phyloP scores from a whole-genome alignment of 2,797 vertebrate species.

The Yasuhikotakia modesta region DNA sequence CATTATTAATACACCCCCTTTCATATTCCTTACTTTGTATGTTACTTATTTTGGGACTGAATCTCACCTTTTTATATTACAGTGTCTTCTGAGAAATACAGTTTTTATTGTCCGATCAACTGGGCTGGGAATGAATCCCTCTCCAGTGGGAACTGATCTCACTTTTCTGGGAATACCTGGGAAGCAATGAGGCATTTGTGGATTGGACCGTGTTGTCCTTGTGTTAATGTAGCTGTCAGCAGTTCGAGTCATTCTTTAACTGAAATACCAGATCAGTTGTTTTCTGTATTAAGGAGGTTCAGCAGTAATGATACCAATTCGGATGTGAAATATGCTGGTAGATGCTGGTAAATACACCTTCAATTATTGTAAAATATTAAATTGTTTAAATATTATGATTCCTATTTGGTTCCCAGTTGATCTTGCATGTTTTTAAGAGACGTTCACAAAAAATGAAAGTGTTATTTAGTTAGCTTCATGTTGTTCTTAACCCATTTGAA shows the following conservation, averaged over 20 bases:
- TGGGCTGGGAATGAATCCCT: slow-evolving; percentile 11
- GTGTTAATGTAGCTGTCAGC: neutral
- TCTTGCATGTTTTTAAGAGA: no score
- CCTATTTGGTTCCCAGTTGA: no score
- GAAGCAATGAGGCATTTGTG: slow-evolving; percentile 14
- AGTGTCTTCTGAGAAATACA: slow-evolving; percentile 19
- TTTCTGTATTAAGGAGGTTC: neutral
- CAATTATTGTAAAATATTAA: neutral
- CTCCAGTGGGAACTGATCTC: slow-evolving; percentile 8
- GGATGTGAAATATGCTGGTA: slow-evolving; percentile 3
- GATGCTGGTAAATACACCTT: no score
- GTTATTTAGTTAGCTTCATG: no score
- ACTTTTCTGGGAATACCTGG: slow-evolving; percentile 12
- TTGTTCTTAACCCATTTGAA: neutral
- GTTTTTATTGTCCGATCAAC: slow-evolving; percentile 40
- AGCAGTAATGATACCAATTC: slow-evolving; percentile 3
- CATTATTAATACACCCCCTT: slow-evolving; percentile 62
- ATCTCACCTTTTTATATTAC: slow-evolving; percentile 50
- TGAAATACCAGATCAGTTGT: neutral
- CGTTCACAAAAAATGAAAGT: no score
- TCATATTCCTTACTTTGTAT: slow-evolving; percentile 60
- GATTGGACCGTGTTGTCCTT: neutral
- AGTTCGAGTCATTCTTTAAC: slow-evolving; percentile 1
- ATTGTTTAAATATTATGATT: neutral
- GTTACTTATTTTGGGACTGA: slow-evolving; percentile 52